Percentiles rank a stretch among this genome's conserved stretches.
Evolutionary conservation across 1,140 invertebrate species (phyloP).

Genomic region (Aricia agestis): DNA sequence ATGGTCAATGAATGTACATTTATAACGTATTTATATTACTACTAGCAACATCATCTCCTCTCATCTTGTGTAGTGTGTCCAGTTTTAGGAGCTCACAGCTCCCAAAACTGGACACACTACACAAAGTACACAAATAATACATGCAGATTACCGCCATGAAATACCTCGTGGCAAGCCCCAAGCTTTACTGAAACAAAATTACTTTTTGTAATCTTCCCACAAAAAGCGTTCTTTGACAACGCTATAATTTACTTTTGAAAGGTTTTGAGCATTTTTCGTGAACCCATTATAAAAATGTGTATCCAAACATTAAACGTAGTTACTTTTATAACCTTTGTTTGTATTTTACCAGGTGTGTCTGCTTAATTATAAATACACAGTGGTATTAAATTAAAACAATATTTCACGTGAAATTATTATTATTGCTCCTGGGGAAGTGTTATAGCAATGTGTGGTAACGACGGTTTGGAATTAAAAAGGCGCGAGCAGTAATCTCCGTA

Average conservation of each 20-base stretch:
- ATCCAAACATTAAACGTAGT: neutral
- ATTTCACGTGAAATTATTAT: neutral
- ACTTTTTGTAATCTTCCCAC: constrained; percentile 6
- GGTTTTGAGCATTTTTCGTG: constrained; percentile 6
- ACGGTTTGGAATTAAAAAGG: no score
- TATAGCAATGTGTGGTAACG: no score
- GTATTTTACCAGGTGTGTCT: neutral
- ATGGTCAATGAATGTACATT: no score
- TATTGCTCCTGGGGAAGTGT: neutral
- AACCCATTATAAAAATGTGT: constrained; percentile 8
- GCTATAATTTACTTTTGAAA: constrained; percentile 7
- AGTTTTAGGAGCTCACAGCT: no score
- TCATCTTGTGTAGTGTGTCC: no score
- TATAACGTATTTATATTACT: no score
- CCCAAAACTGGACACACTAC: no score
- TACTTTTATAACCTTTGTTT: neutral
- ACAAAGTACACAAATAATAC: no score
- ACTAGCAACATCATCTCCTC: no score
- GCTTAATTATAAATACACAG: neutral
- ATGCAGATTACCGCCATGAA: neutral
- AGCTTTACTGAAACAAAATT: constrained; percentile 6
- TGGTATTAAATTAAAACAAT: neutral
- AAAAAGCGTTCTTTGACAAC: constrained; percentile 5
- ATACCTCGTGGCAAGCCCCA: neutral
- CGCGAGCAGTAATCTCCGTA: no score